Percentiles rank a stretch among this genome's conserved stretches.
Evolutionary conservation across 92 coral and sea anemone species (phyloP).

Genomic region (Porites rus): DNA sequence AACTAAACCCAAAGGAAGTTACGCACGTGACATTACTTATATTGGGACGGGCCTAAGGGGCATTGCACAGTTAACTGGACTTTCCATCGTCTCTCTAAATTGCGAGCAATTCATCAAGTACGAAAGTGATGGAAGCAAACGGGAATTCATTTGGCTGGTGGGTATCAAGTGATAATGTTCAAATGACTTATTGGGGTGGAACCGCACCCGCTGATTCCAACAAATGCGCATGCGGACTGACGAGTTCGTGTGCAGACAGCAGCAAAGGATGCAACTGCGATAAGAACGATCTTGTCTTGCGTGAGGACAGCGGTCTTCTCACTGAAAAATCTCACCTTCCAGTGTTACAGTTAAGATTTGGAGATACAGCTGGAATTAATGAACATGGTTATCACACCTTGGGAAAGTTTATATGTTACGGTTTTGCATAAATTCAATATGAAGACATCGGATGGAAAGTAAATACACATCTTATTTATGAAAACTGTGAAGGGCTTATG

Average conservation of each 20-base stretch:
- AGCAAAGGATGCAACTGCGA: constrained; percentile 51
- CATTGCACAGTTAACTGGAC: constrained; percentile 18
- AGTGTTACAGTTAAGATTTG: constrained; percentile 54
- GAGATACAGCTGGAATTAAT: neutral
- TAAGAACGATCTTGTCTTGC: constrained; percentile 35
- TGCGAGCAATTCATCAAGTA: constrained; percentile 84
- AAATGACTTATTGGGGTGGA: constrained; percentile 71
- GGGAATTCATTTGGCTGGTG: constrained; percentile 21
- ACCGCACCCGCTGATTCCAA: constrained; percentile 24
- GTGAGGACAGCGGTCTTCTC: constrained; percentile 59
- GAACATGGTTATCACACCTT: constrained; percentile 65
- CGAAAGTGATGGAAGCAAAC: constrained; percentile 39
- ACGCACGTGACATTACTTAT: constrained; percentile 11
- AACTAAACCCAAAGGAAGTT: neutral
- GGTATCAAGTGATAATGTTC: constrained; percentile 40
- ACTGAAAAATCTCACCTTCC: constrained; percentile 48
- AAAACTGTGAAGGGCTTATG: too few species aligned
- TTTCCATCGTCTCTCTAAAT: constrained; percentile 25
- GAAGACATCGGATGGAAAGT: too few species aligned
- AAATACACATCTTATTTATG: too few species aligned
- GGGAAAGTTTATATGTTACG: constrained; percentile 48
- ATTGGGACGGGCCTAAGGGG: neutral
- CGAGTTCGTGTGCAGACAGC: neutral
- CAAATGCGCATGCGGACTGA: constrained; percentile 37
- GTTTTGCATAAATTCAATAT: neutral